phyloP scores from a whole-genome alignment of 2,797 vertebrate species.

The Xyrichtys novacula region DNA sequence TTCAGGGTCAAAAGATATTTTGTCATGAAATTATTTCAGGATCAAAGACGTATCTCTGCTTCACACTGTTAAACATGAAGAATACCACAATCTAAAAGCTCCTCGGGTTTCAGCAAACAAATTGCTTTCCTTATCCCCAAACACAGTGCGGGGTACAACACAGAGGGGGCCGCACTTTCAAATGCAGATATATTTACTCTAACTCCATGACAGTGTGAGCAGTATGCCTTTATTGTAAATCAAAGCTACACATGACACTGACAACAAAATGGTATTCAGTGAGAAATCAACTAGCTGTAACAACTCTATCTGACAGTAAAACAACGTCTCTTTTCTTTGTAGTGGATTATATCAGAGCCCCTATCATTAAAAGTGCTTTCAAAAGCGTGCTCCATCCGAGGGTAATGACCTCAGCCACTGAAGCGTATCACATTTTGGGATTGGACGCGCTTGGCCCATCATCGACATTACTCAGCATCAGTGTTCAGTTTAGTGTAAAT shows the following conservation, averaged over 20 bases:
- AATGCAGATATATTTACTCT: slow-evolving; percentile 9
- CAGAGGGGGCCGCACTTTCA: slow-evolving; percentile 10
- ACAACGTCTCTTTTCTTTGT: neutral
- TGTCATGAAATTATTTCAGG: slow-evolving; percentile 49
- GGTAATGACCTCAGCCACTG: slow-evolving; percentile 57
- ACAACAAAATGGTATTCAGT: slow-evolving; percentile 24
- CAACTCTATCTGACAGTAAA: slow-evolving; percentile 19
- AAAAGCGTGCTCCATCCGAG: slow-evolving; percentile 44
- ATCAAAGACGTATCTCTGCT: slow-evolving; percentile 34
- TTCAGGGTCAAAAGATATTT: slow-evolving; percentile 40
- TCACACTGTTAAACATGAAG: slow-evolving; percentile 9
- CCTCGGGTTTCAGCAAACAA: slow-evolving; percentile 3
- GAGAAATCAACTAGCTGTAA: slow-evolving; percentile 24
- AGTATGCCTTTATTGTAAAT: slow-evolving; percentile 1
- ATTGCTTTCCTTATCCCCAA: neutral
- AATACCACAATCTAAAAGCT: neutral
- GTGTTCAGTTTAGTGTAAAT: slow-evolving; percentile 64
- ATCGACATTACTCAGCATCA: slow-evolving; percentile 71
- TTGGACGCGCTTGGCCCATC: slow-evolving; percentile 67
- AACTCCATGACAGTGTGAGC: neutral
- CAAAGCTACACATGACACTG: slow-evolving; percentile 5
- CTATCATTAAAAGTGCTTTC: slow-evolving; percentile 54
- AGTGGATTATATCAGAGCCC: slow-evolving; percentile 33
- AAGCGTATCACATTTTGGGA: slow-evolving; percentile 61
- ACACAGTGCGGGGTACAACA: neutral